Conservation (phyloP, 2,888 invertebrate species). For the Drosophila melanosoma region DNA sequence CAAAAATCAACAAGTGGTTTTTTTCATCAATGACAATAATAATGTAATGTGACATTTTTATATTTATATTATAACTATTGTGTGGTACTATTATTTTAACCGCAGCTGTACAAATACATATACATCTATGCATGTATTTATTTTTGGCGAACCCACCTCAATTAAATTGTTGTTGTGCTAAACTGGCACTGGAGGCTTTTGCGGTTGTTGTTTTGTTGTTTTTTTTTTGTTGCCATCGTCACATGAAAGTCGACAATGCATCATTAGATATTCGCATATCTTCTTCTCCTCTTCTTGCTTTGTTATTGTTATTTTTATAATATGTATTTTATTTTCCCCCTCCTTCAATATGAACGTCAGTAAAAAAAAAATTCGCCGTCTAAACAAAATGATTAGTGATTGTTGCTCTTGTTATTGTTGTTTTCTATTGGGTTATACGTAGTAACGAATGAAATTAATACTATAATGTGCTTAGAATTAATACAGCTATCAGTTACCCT, state of each 20-base stretch:
- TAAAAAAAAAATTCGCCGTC: slow-evolving; percentile 14
- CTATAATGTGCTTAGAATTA: not conserved
- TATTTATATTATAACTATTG: not conserved
- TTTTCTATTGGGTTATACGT: slow-evolving; percentile 42
- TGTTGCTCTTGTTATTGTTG: slow-evolving; percentile 17
- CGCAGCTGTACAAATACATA: not conserved
- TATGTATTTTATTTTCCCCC: slow-evolving; percentile 9
- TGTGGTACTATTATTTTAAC: not conserved
- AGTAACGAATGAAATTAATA: slow-evolving; percentile 21
- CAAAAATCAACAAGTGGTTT: not conserved
- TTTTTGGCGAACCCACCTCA: slow-evolving; percentile 61
- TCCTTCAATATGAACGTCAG: slow-evolving; percentile 9
- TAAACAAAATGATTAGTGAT: slow-evolving; percentile 70
- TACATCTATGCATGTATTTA: not conserved
- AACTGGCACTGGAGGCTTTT: not conserved
- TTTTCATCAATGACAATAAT: not conserved
- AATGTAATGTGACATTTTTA: not conserved
- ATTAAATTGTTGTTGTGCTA: slow-evolving; percentile 59
- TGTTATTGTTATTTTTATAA: slow-evolving; percentile 1
- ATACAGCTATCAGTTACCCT: slow-evolving; percentile 1
- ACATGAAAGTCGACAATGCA: slow-evolving; percentile 41
- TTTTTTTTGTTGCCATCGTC: not conserved
- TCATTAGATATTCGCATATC: slow-evolving; percentile 51
- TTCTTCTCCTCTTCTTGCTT: not conserved
- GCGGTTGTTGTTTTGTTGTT: not conserved